Evolutionary conservation across 1,140 invertebrate species (phyloP).

Genomic region (Scylla paramamosain): DNA sequence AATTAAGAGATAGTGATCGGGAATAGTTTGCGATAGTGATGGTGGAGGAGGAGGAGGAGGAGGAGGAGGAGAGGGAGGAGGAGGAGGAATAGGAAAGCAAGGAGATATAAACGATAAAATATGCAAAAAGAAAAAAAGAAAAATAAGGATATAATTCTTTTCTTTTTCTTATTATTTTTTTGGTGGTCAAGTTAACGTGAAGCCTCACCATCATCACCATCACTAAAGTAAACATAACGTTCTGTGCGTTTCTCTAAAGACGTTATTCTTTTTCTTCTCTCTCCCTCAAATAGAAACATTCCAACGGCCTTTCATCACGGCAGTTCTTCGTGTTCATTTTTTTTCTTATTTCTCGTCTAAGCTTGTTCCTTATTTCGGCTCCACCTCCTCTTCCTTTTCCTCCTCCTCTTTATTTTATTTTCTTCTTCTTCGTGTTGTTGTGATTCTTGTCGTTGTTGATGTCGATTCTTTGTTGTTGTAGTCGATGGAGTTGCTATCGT

Average conservation of each 20-base stretch:
- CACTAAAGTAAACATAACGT: neutral
- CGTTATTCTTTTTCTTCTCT: neutral
- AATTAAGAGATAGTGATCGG: neutral
- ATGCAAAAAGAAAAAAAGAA: neutral
- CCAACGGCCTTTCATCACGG: neutral
- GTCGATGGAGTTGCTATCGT: neutral
- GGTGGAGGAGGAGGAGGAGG: neutral
- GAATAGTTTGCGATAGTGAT: neutral
- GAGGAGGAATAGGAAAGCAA: too few species aligned
- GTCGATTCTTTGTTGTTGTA: neutral
- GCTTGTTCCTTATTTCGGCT: neutral
- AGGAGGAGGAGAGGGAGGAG: too few species aligned
- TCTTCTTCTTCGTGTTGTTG: neutral
- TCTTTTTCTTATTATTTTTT: too few species aligned
- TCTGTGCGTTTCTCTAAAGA: neutral
- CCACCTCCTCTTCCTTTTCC: neutral
- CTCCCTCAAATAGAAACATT: neutral
- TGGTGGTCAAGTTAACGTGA: neutral
- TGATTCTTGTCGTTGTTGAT: neutral
- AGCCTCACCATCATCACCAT: neutral
- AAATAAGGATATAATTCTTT: neutral
- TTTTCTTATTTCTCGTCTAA: neutral
- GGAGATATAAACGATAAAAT: neutral
- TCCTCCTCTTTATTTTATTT: neutral
- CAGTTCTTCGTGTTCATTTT: neutral